phyloP scores from a whole-genome alignment of 2,113 vertebrate species.

The Tauraco erythrolophus region DNA sequence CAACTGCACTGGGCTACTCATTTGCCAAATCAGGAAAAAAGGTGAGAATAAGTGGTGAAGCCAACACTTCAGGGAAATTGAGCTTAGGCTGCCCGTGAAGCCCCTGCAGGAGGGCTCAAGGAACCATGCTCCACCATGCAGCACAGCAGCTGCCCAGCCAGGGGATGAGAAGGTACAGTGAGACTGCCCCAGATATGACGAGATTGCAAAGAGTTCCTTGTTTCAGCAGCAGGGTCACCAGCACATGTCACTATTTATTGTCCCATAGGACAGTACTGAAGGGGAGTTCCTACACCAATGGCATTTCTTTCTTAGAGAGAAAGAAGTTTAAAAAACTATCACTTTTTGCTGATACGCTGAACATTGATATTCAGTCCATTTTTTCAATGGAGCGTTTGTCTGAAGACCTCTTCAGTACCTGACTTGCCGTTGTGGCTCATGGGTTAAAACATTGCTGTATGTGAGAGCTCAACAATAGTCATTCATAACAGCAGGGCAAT shows the following conservation, averaged over 20 bases:
- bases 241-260: neutral
- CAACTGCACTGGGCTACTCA: neutral
- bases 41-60: neutral
- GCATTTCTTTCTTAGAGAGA: neutral
- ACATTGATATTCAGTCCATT: neutral
- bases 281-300: neutral
- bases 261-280: neutral
- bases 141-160: neutral
- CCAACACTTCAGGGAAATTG: neutral
- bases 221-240: neutral
- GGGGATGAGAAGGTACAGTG: neutral
- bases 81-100: neutral
- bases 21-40: neutral
- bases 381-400: neutral
- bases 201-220: neutral
- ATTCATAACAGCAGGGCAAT: neutral
- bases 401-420: neutral
- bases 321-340: neutral
- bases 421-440: neutral
- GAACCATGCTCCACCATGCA: accelerated
- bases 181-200: neutral
- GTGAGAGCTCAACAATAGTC: neutral
- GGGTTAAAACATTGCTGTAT: neutral
- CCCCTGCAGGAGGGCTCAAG: neutral
- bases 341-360: neutral